These are phyloP conservation scores for Catamblyrhynchus diadema DNA, from an alignment of 2,797 vertebrate species.

Conservation along the genomic window DNA sequence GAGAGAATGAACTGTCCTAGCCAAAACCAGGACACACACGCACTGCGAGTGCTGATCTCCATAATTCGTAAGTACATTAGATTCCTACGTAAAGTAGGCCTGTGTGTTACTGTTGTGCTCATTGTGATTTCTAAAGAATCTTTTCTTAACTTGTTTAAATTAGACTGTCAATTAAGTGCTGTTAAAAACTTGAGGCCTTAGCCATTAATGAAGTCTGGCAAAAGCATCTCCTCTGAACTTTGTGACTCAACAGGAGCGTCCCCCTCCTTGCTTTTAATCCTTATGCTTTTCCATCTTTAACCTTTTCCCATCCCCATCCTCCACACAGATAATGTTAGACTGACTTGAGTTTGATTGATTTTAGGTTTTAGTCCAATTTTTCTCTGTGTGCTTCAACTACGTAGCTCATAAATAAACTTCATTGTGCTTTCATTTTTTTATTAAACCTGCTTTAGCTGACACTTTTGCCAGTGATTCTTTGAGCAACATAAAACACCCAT, in stretches of 20 bases:
- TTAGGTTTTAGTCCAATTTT: neutral
- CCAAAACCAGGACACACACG: neutral
- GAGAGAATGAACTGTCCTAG: neutral
- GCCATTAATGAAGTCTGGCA: neutral
- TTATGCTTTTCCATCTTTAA: neutral
- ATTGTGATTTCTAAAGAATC: neutral
- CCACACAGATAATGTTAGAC: neutral
- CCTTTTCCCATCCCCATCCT: neutral
- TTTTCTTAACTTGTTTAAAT: neutral
- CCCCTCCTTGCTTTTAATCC: neutral
- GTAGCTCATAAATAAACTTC: neutral
- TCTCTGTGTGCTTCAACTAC: neutral
- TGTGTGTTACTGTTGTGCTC: neutral
- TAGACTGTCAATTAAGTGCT: neutral
- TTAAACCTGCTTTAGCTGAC: neutral
- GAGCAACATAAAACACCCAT: neutral
- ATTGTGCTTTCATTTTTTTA: accelerated
- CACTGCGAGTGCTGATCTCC: neutral
- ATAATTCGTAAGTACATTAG: neutral
- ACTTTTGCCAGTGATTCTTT: neutral
- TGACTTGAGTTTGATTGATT: neutral
- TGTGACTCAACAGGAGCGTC: neutral
- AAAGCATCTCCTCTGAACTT: neutral
- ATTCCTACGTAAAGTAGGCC: accelerated
- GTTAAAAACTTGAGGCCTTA: neutral